Evolutionary conservation across 2,797 vertebrate genomes (phyloP).

Genomic region (Amphiprion clarkii): DNA sequence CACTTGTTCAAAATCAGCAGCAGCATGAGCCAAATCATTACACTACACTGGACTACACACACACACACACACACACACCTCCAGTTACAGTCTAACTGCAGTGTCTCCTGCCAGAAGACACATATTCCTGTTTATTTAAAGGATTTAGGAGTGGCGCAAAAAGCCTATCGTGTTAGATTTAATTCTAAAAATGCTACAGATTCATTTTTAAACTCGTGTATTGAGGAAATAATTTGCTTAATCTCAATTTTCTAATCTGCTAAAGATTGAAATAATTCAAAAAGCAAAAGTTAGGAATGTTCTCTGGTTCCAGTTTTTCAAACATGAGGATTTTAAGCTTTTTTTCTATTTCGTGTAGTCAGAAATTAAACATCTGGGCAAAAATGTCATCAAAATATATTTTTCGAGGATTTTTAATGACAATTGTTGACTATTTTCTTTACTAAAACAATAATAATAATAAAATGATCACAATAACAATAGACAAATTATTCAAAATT

Average conservation of each 20-base stretch:
- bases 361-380: background rate
- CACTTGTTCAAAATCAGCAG: constrained; percentile 60
- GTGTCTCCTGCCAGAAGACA: constrained; percentile 30
- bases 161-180: constrained; percentile 1
- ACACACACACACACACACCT: constrained; percentile 38
- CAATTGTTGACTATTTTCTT: background rate
- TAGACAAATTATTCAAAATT: background rate
- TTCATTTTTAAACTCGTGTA: background rate
- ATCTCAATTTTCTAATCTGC: background rate
- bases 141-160: constrained; percentile 30
- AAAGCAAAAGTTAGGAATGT: too few species aligned
- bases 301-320: background rate
- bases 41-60: constrained; percentile 34
- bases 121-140: constrained; percentile 11
- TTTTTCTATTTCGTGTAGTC: background rate
- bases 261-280: too few species aligned
- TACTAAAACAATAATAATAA: too few species aligned
- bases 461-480: too few species aligned
- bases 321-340: background rate
- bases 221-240: background rate
- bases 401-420: background rate
- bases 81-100: constrained; percentile 22
- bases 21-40: constrained; percentile 53
- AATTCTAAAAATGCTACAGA: background rate
- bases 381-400: too few species aligned